These are phyloP conservation scores for Spheniscus humboldti DNA, from an alignment of 2,797 vertebrate genomes.

Conservation along the genomic window DNA sequence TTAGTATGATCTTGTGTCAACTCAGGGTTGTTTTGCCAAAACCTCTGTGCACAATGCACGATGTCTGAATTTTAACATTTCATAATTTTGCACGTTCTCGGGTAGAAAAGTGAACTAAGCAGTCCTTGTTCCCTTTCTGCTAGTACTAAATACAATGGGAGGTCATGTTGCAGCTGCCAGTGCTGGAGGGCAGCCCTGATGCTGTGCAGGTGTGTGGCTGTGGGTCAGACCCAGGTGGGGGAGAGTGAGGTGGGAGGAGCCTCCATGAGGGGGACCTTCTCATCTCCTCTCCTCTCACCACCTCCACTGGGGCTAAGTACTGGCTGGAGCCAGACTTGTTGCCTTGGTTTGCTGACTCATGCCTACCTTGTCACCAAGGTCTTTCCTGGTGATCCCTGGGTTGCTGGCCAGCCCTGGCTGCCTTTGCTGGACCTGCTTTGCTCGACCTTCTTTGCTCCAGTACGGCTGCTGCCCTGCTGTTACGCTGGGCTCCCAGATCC, in stretches of 20 bases:
- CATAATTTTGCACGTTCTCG: background rate
- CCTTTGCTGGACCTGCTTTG: background rate
- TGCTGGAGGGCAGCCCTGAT: background rate
- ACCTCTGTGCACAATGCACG: rapidly evolving
- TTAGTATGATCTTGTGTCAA: rapidly evolving
- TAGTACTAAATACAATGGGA: background rate
- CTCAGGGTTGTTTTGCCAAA: background rate
- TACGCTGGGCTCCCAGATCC: rapidly evolving
- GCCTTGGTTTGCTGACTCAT: background rate
- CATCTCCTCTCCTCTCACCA: background rate
- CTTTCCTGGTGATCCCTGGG: background rate
- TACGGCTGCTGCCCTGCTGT: rapidly evolving
- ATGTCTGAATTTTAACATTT: background rate
- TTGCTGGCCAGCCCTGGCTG: background rate
- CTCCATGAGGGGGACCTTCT: background rate
- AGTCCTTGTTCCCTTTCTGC: background rate
- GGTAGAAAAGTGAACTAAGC: background rate
- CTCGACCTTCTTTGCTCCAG: background rate
- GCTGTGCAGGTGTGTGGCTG: background rate
- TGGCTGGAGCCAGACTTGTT: too few relatives aligned
- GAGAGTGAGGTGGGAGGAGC: background rate
- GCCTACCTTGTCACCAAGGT: rapidly evolving
- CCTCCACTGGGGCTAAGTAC: rapidly evolving
- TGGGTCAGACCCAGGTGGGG: background rate
- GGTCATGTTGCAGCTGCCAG: background rate